These are phyloP conservation scores for Formica aserva DNA, from an alignment of 2,888 invertebrate genomes.

Conservation along the genomic window DNA sequence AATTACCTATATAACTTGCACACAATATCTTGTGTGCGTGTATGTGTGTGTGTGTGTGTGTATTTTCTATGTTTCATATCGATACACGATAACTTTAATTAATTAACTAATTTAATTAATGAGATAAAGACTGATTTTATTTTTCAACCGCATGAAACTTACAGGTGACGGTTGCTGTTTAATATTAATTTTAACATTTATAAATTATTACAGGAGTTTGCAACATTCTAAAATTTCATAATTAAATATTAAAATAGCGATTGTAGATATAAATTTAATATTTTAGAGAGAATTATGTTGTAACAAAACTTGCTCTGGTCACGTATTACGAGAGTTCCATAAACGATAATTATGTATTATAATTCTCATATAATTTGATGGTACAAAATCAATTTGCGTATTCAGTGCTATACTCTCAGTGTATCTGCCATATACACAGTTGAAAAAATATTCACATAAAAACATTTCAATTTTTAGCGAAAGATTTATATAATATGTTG, in stretches of 20 bases:
- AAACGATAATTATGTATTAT: neutral
- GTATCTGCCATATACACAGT: neutral
- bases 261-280: neutral
- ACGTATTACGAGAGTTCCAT: neutral
- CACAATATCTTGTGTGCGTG: neutral
- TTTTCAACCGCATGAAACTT: neutral
- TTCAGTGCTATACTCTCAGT: neutral
- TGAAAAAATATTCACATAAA: neutral
- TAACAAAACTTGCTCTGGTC: neutral
- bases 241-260: neutral
- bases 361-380: neutral
- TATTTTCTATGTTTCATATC: neutral
- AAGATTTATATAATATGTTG: neutral
- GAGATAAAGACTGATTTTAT: neutral
- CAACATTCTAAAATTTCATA: conserved; percentile 3
- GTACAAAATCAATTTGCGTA: neutral
- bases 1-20: neutral
- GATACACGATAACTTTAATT: neutral
- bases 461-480: neutral
- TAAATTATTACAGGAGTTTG: neutral
- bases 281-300: neutral
- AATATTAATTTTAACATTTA: neutral
- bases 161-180: conserved; percentile 16
- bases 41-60: neutral
- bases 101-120: conserved; percentile 19